Percentiles rank a stretch among this genome's conserved stretches.
Conservation (phyloP, 2,797 vertebrate species). For the Onychomys arenicola region DNA sequence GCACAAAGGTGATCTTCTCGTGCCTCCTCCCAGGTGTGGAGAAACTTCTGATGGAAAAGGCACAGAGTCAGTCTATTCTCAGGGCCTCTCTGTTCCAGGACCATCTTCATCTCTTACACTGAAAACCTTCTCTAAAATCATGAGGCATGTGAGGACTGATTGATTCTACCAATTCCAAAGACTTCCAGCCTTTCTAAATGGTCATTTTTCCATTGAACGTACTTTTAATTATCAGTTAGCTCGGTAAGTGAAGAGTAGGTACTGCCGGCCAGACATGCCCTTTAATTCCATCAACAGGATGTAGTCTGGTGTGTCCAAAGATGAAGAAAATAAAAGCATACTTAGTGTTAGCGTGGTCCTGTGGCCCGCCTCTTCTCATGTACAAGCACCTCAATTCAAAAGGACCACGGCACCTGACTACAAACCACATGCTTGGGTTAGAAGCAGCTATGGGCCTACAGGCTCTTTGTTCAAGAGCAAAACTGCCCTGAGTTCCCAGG, state of each 20-base stretch:
- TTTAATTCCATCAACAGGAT: neutral
- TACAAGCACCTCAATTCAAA: neutral
- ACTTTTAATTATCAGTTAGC: neutral
- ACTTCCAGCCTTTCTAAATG: neutral
- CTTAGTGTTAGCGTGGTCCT: fast-evolving
- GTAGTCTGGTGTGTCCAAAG: neutral
- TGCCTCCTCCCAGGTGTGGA: neutral
- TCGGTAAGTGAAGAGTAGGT: neutral
- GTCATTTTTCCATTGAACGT: neutral
- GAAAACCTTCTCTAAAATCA: neutral
- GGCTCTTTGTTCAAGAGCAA: neutral
- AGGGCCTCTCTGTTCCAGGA: neutral
- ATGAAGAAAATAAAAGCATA: neutral
- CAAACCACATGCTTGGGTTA: fast-evolving
- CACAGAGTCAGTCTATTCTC: neutral
- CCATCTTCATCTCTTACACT: neutral
- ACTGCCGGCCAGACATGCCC: neutral
- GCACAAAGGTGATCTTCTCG: neutral
- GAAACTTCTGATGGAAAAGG: neutral
- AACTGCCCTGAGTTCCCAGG: neutral
- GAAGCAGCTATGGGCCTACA: no score
- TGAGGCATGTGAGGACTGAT: no score
- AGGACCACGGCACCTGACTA: no score
- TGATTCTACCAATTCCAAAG: neutral
- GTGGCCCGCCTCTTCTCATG: neutral